A percentile compares a stretch with the other conserved stretches of the same genome.
phyloP scores from a whole-genome alignment of 1,140 invertebrate genomes.

The Drosophila lowei region DNA sequence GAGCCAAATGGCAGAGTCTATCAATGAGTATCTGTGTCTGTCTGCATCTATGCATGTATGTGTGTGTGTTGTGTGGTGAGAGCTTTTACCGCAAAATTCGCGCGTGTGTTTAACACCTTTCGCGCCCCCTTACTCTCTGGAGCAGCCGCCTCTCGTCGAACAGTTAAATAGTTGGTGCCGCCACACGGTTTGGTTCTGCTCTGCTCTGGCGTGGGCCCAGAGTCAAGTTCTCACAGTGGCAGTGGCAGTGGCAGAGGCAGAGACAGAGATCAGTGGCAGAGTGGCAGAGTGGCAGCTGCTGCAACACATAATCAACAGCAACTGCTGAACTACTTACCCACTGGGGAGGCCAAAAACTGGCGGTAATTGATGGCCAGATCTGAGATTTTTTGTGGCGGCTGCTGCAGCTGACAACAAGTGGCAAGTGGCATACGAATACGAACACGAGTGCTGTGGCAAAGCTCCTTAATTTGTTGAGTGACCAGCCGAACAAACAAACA shows the following conservation, averaged over 20 bases:
- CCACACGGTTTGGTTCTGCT: constrained; percentile 17
- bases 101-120: constrained; percentile 76
- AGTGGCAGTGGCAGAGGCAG: constrained; percentile 19
- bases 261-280: constrained; percentile 20
- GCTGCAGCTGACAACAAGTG: constrained; percentile 48
- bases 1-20: constrained; percentile 43
- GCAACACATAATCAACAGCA: constrained; percentile 49
- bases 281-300: constrained; percentile 36
- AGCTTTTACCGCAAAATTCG: constrained; percentile 78
- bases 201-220: constrained; percentile 43
- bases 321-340: constrained; percentile 59
- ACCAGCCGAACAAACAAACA: constrained; percentile 49
- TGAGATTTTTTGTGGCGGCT: constrained; percentile 35
- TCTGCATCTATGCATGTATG: constrained; percentile 4
- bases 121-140: constrained; percentile 47
- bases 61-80: constrained; percentile 53
- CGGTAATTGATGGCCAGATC: constrained; percentile 57
- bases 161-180: constrained; percentile 31
- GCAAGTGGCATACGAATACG: constrained; percentile 22
- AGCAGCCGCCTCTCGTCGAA: constrained; percentile 13
- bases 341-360: constrained; percentile 51
- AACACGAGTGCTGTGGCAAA: constrained; percentile 25
- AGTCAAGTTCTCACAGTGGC: constrained; percentile 50
- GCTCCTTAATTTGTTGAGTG: constrained; percentile 69
- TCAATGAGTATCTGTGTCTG: constrained; percentile 50